These are phyloP conservation scores for Burhinus bistriatus DNA, from an alignment of 2,113 vertebrate species.

Conservation along the genomic window DNA sequence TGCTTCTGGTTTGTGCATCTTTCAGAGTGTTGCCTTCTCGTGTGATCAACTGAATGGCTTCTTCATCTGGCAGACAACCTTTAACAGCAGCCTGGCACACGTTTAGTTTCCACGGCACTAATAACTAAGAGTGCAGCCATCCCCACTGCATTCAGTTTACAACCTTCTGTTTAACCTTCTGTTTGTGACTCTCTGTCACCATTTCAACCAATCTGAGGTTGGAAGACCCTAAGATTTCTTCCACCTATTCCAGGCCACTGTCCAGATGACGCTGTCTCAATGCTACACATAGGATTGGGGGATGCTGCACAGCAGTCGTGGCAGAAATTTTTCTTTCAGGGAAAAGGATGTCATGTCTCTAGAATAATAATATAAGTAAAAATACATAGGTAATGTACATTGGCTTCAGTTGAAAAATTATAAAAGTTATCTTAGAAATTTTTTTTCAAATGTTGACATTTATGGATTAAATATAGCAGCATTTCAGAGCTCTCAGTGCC, in stretches of 20 bases:
- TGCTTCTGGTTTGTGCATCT: not conserved
- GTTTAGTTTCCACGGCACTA: not conserved
- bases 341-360: not conserved
- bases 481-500: not conserved
- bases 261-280: not conserved
- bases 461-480: not conserved
- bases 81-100: not conserved
- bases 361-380: not conserved
- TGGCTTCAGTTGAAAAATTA: not conserved
- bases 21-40: not conserved
- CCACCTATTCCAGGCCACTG: not conserved
- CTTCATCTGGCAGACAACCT: not conserved
- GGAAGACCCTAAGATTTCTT: not conserved
- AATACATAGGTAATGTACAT: not conserved
- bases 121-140: not conserved
- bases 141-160: fast-evolving
- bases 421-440: not conserved
- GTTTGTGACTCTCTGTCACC: not conserved
- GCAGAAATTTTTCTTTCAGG: not conserved
- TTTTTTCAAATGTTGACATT: not conserved
- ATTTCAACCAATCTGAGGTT: not conserved
- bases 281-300: not conserved
- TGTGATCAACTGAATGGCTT: not conserved
- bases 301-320: fast-evolving
- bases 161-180: not conserved